Conservation (phyloP, 2,113 vertebrate genomes). For the Pogonocichla stellata region DNA sequence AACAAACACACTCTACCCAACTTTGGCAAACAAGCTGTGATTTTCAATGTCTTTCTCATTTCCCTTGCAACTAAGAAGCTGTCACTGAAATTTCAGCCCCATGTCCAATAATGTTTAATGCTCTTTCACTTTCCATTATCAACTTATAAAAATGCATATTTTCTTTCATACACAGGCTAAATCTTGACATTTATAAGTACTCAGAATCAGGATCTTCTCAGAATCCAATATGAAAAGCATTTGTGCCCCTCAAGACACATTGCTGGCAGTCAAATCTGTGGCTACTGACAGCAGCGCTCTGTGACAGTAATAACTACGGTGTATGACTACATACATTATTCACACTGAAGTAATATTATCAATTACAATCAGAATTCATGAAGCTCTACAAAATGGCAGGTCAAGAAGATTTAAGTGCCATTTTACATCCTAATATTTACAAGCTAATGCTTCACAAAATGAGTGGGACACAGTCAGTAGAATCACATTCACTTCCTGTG, state of each 20-base stretch:
- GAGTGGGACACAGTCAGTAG: not conserved
- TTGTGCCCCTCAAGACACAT: not conserved
- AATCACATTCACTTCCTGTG: not conserved
- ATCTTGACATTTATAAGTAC: not conserved
- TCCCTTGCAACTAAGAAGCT: not conserved
- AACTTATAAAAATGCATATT: not conserved
- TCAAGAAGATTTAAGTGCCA: constrained; percentile 10
- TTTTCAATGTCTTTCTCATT: not conserved
- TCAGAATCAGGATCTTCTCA: not conserved
- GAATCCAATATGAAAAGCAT: not conserved
- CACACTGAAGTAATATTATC: constrained; percentile 20
- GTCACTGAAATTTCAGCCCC: not conserved
- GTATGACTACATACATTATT: not conserved
- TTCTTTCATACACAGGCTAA: not conserved
- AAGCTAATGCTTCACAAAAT: constrained; percentile 34
- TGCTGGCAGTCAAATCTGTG: not conserved
- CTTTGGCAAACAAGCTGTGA: not conserved
- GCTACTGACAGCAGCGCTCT: not conserved
- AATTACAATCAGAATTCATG: constrained; percentile 14
- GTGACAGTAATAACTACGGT: not conserved
- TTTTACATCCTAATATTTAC: constrained; percentile 17
- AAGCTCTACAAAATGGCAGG: not conserved
- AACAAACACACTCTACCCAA: not conserved
- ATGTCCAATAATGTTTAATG: not conserved
- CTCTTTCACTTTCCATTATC: not conserved